A percentile compares a stretch with the other conserved stretches of the same genome.
Evolutionary conservation across 2,113 vertebrate genomes (phyloP).

Genomic region (Isichthys henryi): DNA sequence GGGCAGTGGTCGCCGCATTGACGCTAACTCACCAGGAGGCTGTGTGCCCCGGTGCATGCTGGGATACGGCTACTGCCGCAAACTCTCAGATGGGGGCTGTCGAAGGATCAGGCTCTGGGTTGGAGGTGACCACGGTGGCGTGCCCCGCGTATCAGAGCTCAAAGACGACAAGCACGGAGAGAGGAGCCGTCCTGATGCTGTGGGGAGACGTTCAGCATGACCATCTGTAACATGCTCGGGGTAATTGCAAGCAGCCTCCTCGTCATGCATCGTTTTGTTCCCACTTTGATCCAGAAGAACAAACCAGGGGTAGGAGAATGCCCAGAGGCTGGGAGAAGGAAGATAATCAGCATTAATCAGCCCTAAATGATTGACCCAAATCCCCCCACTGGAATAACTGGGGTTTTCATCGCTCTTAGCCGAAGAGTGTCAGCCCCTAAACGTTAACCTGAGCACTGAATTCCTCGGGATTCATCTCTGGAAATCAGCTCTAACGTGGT

Average conservation of each 20-base stretch:
- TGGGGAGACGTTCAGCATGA: background rate
- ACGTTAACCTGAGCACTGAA: background rate
- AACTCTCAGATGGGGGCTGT: slow-evolving; percentile 34
- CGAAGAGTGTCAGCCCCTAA: background rate
- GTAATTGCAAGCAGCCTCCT: background rate
- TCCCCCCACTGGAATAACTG: background rate
- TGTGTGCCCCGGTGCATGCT: background rate
- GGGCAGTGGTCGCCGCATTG: background rate
- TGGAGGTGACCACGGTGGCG: slow-evolving; percentile 52
- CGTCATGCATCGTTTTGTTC: too few relatives aligned
- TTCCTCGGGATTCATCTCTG: background rate
- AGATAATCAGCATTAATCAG: background rate
- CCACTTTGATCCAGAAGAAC: background rate
- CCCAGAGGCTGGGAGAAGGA: background rate
- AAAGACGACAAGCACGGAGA: background rate
- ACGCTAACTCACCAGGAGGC: background rate
- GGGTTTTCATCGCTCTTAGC: background rate
- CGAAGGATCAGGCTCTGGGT: slow-evolving; percentile 36
- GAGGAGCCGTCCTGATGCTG: background rate
- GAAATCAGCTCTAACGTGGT: background rate
- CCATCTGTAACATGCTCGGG: background rate
- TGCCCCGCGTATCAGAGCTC: slow-evolving; percentile 27
- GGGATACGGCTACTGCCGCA: slow-evolving; percentile 15
- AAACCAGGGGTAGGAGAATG: background rate
- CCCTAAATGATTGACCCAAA: background rate